phyloP scores from a whole-genome alignment of 2,888 invertebrate genomes.

The Mesochorus sp. region DNA sequence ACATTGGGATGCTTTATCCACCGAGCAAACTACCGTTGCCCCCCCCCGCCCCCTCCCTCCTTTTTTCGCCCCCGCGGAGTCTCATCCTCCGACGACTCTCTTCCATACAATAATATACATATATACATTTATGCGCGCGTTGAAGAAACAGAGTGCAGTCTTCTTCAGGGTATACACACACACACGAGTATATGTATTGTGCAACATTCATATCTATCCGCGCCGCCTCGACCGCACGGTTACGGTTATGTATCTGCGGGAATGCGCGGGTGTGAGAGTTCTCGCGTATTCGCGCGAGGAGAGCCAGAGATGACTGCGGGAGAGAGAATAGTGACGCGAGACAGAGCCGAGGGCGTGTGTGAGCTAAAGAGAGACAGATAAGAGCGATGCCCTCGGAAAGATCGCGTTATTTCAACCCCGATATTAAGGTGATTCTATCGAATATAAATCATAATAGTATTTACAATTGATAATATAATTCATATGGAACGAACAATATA shows the following conservation, averaged over 20 bases:
- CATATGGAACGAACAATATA: too few relatives aligned
- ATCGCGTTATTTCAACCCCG: constrained; percentile 76
- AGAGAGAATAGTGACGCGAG: constrained; percentile 20
- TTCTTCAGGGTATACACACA: not conserved
- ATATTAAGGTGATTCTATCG: too few relatives aligned
- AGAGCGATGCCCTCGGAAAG: constrained; percentile 60
- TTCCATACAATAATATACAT: not conserved
- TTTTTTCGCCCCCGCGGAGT: too few relatives aligned
- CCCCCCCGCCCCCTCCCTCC: too few relatives aligned
- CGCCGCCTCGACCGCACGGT: constrained; percentile 49
- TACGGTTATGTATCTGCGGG: constrained; percentile 61
- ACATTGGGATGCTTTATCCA: constrained; percentile 61
- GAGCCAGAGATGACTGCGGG: not conserved
- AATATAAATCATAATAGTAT: too few relatives aligned
- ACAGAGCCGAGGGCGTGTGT: constrained; percentile 9
- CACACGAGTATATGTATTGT: not conserved
- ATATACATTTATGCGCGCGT: constrained; percentile 6
- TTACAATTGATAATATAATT: too few relatives aligned
- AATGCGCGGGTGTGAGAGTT: constrained; percentile 67
- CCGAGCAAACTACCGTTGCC: constrained; percentile 66
- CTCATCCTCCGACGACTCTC: constrained; percentile 18
- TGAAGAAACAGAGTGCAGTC: not conserved
- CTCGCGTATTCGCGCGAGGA: constrained; percentile 53
- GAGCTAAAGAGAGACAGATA: not conserved
- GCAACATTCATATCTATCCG: not conserved